These are phyloP conservation scores for Lepidurus arcticus DNA, from an alignment of 1,140 invertebrate species.

Conservation along the genomic window DNA sequence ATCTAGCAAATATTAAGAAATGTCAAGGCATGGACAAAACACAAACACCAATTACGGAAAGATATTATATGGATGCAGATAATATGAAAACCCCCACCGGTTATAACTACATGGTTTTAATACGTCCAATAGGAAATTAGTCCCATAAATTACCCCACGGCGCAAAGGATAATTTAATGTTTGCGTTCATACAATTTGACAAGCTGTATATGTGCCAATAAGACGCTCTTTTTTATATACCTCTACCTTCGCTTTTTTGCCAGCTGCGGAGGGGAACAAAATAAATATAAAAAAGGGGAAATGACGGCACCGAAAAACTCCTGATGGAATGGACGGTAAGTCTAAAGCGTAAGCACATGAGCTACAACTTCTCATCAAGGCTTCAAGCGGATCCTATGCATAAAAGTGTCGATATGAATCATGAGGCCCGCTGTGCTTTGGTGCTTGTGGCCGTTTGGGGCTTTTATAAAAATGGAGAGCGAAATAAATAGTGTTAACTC, in stretches of 20 bases:
- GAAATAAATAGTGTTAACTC: neutral
- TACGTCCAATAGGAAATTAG: neutral
- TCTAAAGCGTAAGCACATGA: too few species aligned
- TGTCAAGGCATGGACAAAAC: too few species aligned
- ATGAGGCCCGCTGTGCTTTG: conserved; percentile 7
- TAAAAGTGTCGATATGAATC: conserved; percentile 22
- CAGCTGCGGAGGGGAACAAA: neutral
- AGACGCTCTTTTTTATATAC: neutral
- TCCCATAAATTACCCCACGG: neutral
- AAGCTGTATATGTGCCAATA: conserved; percentile 11
- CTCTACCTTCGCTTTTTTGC: neutral
- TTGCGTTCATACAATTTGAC: conserved; percentile 11
- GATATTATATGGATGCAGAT: neutral
- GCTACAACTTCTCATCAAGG: neutral
- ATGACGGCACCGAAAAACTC: neutral
- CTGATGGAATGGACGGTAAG: neutral
- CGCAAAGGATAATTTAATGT: neutral
- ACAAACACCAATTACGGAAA: neutral
- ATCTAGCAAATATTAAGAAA: too few species aligned
- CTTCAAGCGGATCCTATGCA: conserved; percentile 1
- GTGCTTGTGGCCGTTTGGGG: neutral
- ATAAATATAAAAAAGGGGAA: neutral
- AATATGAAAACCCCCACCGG: neutral
- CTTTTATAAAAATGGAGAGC: neutral
- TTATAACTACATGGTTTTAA: neutral